phyloP scores from a whole-genome alignment of 2,888 invertebrate species.

The Trichogramma dendrolimi region DNA sequence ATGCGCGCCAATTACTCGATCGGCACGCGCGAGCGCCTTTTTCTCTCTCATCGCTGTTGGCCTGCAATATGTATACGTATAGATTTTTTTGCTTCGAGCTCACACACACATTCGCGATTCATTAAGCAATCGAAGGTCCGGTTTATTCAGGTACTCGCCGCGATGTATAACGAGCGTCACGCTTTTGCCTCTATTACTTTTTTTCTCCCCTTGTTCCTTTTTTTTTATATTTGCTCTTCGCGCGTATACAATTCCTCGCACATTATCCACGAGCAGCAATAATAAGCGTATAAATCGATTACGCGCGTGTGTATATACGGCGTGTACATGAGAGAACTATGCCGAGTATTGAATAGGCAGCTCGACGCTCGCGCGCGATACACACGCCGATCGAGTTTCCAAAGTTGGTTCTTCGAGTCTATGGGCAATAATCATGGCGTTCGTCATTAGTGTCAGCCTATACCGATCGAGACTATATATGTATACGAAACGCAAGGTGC shows the following conservation, averaged over 20 bases:
- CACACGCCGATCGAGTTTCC: conserved; percentile 35
- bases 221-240: not conserved
- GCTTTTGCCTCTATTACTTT: not conserved
- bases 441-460: conserved; percentile 40
- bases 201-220: conserved; percentile 2
- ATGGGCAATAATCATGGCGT: conserved; percentile 42
- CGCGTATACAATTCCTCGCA: not conserved
- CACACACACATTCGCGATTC: not conserved
- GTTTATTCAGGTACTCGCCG: not conserved
- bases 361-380: not conserved
- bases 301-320: not conserved
- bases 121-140: conserved; percentile 11
- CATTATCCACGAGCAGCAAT: not conserved
- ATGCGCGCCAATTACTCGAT: too few species aligned
- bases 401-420: conserved; percentile 32
- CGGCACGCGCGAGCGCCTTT: too few species aligned
- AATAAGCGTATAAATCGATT: conserved; percentile 2
- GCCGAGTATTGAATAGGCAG: too few species aligned
- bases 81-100: too few species aligned
- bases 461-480: conserved; percentile 28
- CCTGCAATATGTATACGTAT: too few species aligned
- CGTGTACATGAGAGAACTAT: too few species aligned
- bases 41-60: too few species aligned
- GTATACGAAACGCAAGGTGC: conserved; percentile 34
- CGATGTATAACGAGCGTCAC: not conserved